Base-by-base conservation (phyloP, 2,797 vertebrate species). In the Echiichthys vipera region DNA sequence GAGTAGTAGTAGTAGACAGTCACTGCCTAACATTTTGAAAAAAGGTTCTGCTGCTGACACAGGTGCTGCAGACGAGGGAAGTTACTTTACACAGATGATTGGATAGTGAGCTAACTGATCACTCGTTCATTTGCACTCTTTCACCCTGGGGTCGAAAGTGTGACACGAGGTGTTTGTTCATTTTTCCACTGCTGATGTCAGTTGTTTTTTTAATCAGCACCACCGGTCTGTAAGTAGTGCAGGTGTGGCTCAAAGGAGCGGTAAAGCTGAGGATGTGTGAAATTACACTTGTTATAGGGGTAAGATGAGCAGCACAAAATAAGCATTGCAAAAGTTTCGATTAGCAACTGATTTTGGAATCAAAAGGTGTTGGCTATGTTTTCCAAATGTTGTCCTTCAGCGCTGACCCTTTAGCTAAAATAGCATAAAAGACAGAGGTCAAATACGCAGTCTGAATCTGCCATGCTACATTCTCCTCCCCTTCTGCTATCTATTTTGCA, bases 61-160 rank as follows among this genome's bases (percentile, higher is more conserved):
- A 87, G 84, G 88, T 91, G 84, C 69, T 37, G 30, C 62, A 83
- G 74, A 77, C 65, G 85, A n/a, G 34, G 65, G 71, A 88, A 81
- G 80, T 67, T 76, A 68, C 68, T 70, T 64, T 84, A 64, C 70
- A 83, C 54, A 58, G 77, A 87, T 77, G 80, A 87, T 70, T 85
- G 80, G 81, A 85, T 85, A 66, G 81, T 72, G 68, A 89, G 71
- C 79, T 56, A 83, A 84, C 83, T 71, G 89, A 92, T 92, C 84
- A 85, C 81, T 89, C 50, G 79, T 92, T 95, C 92, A 94, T 94
- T 94, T 94, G 89, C 94, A 93, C 93, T 91, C 84, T 78, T 86
- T 90, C 91, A 90, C 88, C 90, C 78, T 58, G 56, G 87, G 87
- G 89, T 92, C 59, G 83, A 85, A 92, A 84, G 91, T 93, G 91